Conservation (phyloP, 1,140 invertebrate species). For the Arion vulgaris region DNA sequence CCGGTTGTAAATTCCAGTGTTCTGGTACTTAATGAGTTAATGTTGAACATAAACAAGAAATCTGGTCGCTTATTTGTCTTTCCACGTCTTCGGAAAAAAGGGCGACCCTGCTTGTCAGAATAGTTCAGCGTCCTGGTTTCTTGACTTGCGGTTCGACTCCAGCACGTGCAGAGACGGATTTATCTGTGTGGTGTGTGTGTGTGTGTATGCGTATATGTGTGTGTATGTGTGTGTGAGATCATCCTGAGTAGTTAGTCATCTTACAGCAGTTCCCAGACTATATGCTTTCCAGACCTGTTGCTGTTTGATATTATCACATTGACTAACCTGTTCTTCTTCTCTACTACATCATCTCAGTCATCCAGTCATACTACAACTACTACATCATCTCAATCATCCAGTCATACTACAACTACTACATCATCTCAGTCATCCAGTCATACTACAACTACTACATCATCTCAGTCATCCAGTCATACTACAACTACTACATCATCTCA, state of each 20-base stretch:
- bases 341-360: too few relatives aligned
- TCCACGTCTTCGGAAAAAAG: background rate
- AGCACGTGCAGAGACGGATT: background rate
- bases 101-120: background rate
- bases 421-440: too few relatives aligned
- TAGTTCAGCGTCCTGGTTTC: background rate
- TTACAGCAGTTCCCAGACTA: background rate
- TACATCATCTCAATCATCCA: too few relatives aligned
- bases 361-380: too few relatives aligned
- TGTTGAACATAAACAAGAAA: background rate
- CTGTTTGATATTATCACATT: background rate
- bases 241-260: background rate
- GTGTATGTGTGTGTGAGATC: background rate
- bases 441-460: too few relatives aligned
- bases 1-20: background rate
- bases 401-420: too few relatives aligned
- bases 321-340: background rate
- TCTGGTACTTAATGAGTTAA: constrained; percentile 2
- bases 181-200: too few relatives aligned
- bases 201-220: too few relatives aligned
- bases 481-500: too few relatives aligned
- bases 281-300: background rate
- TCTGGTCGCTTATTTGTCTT: background rate
- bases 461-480: too few relatives aligned
- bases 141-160: background rate